Evolutionary conservation across 2,888 invertebrate genomes (phyloP), one percentile per base, ranked within the genome.

Genomic region (Cheilosia urbana): DNA sequence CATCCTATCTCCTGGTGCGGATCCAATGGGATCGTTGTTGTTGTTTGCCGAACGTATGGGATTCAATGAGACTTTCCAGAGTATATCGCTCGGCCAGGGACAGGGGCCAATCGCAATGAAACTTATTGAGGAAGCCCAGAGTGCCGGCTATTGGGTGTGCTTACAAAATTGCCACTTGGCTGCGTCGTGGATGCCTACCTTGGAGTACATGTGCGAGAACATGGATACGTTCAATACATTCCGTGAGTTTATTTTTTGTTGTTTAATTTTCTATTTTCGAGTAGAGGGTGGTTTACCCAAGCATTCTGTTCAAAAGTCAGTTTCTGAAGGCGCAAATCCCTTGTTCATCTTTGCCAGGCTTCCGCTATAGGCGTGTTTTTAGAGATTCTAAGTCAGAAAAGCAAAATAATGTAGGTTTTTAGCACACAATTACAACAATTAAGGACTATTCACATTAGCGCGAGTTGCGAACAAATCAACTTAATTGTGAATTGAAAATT

Each of bases 11-110:
- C 96, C 97, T 0, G 98, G 98, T 9, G 97, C 97, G 0, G 98
- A 98, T 92, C 98, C 98, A 0, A 87, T 92, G 80, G 91, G 91
- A 15, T 91, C 92, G 0, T 87, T 93, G 24, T 65, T 92, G 40
- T 87, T 89, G 89, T 98, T 97, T 90, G 97, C 97, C 0, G 97
- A 97, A 63, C 95, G 94, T 89, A 94, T 96, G 94, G 95, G 95
- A 88, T 95, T 96, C 93, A 93, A 94, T 19, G 95, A 95, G 89
- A 94, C 96, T 40, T 94, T 98, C 89, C 95, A 95, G 89, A 96
- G 96, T 87, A 97, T 98, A 85, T 98, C 98, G 0, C 93, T 98
- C 13, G 98, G 98, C 0, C 97, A 98, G 91, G 98, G 97, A 0
- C 98, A 98, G 91, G 97, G 97, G 0, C 97, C 97, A 0, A 93